Base-by-base conservation (phyloP, 2,113 vertebrate genomes). In the Corvus cornix region DNA sequence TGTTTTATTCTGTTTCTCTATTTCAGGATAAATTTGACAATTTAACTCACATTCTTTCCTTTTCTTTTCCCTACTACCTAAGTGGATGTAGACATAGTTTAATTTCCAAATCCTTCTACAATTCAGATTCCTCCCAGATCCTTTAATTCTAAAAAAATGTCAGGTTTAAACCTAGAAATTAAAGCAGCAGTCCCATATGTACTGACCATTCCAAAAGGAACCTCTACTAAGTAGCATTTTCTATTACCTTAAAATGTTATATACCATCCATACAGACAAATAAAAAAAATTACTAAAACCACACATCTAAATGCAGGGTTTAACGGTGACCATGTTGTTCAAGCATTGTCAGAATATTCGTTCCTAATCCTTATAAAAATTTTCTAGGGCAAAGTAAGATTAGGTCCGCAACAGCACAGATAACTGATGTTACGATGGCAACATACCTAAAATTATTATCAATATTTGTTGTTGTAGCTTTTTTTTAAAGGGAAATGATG, bases 381-480 rank as follows among this genome's bases (percentile, higher is more conserved):
- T 96, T 97, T 97, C 81, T 92, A 90, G 95, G 96, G 74, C 91
- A 94, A 94, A 93, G 80, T 68, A 95, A 76, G 91, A 95, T 97
- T 96, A 96, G 17, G 48, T 39, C 31, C 46, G 86, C 52, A 46
- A 48, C 0, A 93, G 60, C 26, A 77, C 16, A 84, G 56, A 73
- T 37, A 85, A 77, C 52, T 55, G 73, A 80, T 43, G 64, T 35
- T 77, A 62, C 27, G 14, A 60, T 49, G 56, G 81, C 37, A 85
- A 74, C 13, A 5, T 1, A 24, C 28, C 74, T 55, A 41, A 70
- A 77, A 53, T 59, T 87, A 66, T 33, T 74, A 58, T 20, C 35
- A 62, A 30, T 77, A 83, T 43, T 67, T 86, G 17, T 30, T 56
- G 27, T 28, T 3, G 1, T 7, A 37, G 26, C 3, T 77, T 53